Evolutionary conservation across 2,113 vertebrate genomes (phyloP).

Genomic region (Alectura lathami): DNA sequence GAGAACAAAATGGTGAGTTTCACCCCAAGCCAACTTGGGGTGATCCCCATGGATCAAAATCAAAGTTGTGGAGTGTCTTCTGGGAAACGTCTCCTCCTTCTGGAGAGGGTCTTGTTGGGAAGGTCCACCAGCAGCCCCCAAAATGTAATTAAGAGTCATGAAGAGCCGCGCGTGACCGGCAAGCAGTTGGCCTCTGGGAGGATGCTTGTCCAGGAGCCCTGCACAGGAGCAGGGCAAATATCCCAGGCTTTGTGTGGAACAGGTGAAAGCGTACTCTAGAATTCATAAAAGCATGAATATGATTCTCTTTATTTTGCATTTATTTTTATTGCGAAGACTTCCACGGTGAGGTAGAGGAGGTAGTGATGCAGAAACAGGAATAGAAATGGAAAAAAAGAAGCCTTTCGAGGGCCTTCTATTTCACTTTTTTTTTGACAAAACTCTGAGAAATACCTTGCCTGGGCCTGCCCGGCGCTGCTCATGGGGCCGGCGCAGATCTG

Average conservation of each 20-base stretch:
- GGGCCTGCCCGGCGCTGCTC: constrained; percentile 23
- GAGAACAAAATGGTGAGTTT: background rate
- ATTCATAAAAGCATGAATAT: background rate
- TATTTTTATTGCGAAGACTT: rapidly evolving
- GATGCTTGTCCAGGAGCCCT: rapidly evolving
- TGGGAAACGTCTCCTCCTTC: background rate
- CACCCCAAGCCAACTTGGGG: rapidly evolving
- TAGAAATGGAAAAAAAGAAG: background rate
- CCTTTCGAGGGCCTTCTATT: constrained; percentile 1
- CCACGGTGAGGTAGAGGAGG: background rate
- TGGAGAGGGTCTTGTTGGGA: background rate
- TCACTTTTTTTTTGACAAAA: background rate
- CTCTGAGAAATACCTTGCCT: background rate
- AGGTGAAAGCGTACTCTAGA: background rate
- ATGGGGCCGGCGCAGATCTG: background rate
- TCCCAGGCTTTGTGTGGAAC: background rate
- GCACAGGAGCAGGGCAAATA: rapidly evolving
- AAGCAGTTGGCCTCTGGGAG: background rate
- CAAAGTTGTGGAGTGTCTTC: background rate
- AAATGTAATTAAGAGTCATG: background rate
- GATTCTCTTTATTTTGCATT: background rate
- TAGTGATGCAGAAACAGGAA: background rate
- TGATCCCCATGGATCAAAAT: background rate
- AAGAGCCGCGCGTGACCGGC: background rate
- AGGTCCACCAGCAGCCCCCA: background rate